Percentiles rank a stretch among this genome's conserved stretches.
Evolutionary conservation across 2,113 vertebrate species (phyloP).

Genomic region (Colaptes auratus): DNA sequence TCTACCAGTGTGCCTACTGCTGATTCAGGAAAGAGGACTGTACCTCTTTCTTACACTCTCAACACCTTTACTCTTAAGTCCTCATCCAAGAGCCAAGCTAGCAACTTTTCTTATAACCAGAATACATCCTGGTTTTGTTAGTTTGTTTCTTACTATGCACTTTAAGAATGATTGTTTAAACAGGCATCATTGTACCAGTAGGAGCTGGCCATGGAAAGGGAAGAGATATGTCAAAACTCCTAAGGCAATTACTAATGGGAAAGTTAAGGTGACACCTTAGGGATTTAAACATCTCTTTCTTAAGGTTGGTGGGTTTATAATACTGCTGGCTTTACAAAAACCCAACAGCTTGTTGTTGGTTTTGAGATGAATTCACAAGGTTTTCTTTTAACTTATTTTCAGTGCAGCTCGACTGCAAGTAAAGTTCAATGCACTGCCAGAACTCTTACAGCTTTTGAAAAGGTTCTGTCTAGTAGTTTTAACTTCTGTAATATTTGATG

Average conservation of each 20-base stretch:
- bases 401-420: not conserved
- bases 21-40: not conserved
- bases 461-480: not conserved
- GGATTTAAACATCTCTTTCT: not conserved
- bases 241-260: not conserved
- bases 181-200: not conserved
- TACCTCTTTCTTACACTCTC: not conserved
- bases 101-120: not conserved
- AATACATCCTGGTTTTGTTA: not conserved
- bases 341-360: not conserved
- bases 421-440: not conserved
- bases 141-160: not conserved
- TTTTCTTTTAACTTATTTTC: not conserved
- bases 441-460: not conserved
- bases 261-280: not conserved
- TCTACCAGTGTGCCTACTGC: not conserved
- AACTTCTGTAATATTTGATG: not conserved
- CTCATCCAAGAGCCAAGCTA: not conserved
- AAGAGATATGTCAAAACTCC: not conserved
- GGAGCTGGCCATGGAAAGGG: not conserved
- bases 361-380: not conserved
- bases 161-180: not conserved
- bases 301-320: not conserved
- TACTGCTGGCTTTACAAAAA: not conserved
- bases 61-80: not conserved